These are phyloP conservation scores for Oryzias curvinotus DNA, from an alignment of 2,113 vertebrate species.

Conservation along the genomic window DNA sequence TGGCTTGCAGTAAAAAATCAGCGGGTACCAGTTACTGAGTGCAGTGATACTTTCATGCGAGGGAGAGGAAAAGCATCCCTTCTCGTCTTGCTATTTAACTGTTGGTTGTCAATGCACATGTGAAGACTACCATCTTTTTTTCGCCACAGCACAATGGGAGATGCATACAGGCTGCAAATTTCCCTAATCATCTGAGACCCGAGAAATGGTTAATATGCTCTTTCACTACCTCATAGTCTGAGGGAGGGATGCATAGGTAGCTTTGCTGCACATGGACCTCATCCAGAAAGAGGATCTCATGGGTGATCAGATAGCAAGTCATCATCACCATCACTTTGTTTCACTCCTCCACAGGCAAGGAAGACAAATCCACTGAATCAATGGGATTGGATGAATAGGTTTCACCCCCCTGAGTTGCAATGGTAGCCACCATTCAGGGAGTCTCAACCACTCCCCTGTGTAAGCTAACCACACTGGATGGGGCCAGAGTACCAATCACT, in stretches of 20 bases:
- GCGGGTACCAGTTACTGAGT: background rate
- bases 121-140: background rate
- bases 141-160: background rate
- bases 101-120: background rate
- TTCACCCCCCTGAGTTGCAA: no score
- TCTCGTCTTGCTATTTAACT: background rate
- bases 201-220: slow-evolving; percentile 1
- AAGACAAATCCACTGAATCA: no score
- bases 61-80: background rate
- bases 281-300: background rate
- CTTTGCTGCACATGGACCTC: background rate
- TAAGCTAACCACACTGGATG: no score
- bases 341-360: no score
- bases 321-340: background rate
- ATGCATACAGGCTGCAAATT: slow-evolving; percentile 5
- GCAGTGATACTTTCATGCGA: no score
- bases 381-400: no score
- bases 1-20: background rate
- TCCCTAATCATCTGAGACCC: background rate
- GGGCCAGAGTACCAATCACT: no score
- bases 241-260: background rate
- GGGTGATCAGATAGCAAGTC: background rate
- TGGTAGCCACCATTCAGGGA: no score
- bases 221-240: background rate
- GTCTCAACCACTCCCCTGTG: no score